phyloP scores from a whole-genome alignment of 2,888 invertebrate species.

The Lasioglossum figueresi region DNA sequence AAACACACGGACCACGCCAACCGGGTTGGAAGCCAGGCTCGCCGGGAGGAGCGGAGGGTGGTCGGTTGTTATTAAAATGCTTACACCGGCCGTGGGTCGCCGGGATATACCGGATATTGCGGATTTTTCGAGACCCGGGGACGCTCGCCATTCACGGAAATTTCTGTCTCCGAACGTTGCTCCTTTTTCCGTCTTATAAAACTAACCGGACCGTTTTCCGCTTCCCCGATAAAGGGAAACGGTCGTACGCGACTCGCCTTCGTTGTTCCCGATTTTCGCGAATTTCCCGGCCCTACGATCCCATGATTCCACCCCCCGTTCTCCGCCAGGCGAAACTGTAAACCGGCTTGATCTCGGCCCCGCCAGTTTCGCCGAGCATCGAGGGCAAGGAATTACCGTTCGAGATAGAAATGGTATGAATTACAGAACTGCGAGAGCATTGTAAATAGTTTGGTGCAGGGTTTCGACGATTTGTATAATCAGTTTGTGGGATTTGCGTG shows the following conservation, averaged over 20 bases:
- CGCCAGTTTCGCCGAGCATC: neutral
- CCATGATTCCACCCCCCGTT: neutral
- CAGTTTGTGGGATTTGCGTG: neutral
- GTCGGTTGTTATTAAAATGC: constrained; percentile 71
- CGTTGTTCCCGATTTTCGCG: constrained; percentile 9
- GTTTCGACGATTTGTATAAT: neutral
- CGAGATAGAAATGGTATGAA: neutral
- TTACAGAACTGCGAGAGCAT: neutral
- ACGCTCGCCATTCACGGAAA: constrained; percentile 38
- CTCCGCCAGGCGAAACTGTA: neutral
- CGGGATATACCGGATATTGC: constrained; percentile 59
- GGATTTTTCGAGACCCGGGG: constrained; percentile 47
- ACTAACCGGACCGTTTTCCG: constrained; percentile 7
- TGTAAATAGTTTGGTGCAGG: neutral
- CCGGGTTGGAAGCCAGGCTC: neutral
- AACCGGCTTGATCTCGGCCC: neutral
- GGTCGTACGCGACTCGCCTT: constrained; percentile 18
- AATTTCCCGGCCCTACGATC: neutral
- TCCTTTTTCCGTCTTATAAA: constrained; percentile 42
- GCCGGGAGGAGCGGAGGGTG: neutral
- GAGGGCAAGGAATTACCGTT: neutral
- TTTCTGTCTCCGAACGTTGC: constrained; percentile 43
- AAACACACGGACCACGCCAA: constrained; percentile 27
- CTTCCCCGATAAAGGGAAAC: constrained; percentile 17
- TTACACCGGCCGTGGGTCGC: constrained; percentile 55